Base-by-base conservation (phyloP, 2,888 invertebrate genomes). In the Alentia gelatinosa region DNA sequence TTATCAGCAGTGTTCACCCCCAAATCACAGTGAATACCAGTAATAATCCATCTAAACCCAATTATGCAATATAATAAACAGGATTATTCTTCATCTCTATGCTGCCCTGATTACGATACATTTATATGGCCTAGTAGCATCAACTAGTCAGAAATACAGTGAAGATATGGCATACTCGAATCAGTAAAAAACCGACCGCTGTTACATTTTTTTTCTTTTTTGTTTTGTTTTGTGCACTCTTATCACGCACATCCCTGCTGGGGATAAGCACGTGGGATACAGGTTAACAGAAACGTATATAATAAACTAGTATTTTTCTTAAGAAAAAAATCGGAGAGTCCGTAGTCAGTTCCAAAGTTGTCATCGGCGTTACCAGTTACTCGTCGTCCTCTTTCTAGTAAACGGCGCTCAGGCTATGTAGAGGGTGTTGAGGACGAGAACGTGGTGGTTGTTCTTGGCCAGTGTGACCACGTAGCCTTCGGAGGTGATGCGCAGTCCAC, bases 381-480 rank as follows among this genome's bases (percentile, higher is more conserved):
- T 9, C 56, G 19, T 12, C 56, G n/a, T 56, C 19, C 3, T 19
- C 56, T 56, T 56, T 56, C 56, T 56, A n/a, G n/a, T n/a, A n/a
- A n/a, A n/a, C n/a, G n/a, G n/a, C 47, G 50, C 19, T 89, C 90
- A 93, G 40, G 93, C 91, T n/a, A 93, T 93, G 94, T 96, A 96
- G 90, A 96, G 94, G 12, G 96, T 96, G 93, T 96, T 96, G 47
- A 99, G 97, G 96, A 99, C 98, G 96, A 99, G 97, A 95, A 99
- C 99, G 97, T 99, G 98, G 97, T 99, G 99, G 97, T 99, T 99
- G 97, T 99, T 99, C 97, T 99, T 99, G 96, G 99, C 99, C 97
- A 99, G 97, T 4, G 99, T 96, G 90, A 96, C 96, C 94, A 99
- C 98, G 96, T 98, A 98, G 94, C 99, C 99, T 96, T 99, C 99